Evolutionary conservation across 2,888 invertebrate genomes (phyloP), one percentile per base, ranked within the genome.

Genomic region (Drosophila macrospina): DNA sequence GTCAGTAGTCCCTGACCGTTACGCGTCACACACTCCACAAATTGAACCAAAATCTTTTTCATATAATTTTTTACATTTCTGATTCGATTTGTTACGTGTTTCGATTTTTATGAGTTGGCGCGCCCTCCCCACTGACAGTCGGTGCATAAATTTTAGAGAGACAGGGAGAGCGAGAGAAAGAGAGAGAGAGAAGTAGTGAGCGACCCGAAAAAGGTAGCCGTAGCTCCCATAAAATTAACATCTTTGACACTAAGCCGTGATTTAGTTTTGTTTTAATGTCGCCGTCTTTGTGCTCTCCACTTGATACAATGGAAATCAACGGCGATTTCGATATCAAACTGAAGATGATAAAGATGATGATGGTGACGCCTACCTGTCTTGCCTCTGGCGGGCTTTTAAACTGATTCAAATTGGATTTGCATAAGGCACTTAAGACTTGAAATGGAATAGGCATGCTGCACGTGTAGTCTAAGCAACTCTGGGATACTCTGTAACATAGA

Each of bases 221-320:
- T 42, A 62, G 66, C 57, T 48, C 56, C 74, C 63, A 89, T 89
- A 88, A 88, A 88, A 85, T 85, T 83, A 78, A 72, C 81, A 89
- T 86, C 72, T 87, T 83, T 90, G 88, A 88, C 89, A 80, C 86
- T 89, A 90, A 90, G 90, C 90, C 73, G 78, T 90, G 90, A 90
- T 90, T 90, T 90, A 90, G 74, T 90, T 90, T 90, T 90, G 90
- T 90, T 89, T 90, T 90, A 90, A 90, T 89, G 88, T 88, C 71
- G 74, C 75, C 76, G 73, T 44, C 69, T 83, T 85, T 83, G 83
- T 83, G 66, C 68, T 41, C 60, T 45, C 69, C 74, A 77, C 77
- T 73, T 55, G 64, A 67, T 67, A 74, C 78, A 72, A 69, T 57
- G 54, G 67, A 74, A 72, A 64, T 66, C 83, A 69, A 74, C 67